These are phyloP conservation scores for Candidula unifasciata DNA, from an alignment of 2,888 invertebrate species.

Conservation along the genomic window DNA sequence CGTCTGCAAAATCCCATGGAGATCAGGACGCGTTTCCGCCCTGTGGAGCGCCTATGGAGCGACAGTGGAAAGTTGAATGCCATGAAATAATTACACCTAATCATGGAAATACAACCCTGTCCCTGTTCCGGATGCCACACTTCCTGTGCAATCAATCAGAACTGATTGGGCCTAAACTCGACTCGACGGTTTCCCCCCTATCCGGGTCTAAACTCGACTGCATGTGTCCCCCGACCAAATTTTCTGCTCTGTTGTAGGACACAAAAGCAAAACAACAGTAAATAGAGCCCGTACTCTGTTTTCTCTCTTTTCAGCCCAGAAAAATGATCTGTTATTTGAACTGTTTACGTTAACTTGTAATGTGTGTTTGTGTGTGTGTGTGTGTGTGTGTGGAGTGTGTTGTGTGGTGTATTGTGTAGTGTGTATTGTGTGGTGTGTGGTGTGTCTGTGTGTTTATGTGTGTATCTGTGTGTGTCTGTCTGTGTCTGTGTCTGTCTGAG, in stretches of 20 bases:
- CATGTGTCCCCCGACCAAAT: not conserved
- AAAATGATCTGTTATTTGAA: not conserved
- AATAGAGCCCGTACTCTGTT: not conserved
- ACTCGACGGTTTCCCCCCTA: not conserved
- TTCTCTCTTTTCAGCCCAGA: not conserved
- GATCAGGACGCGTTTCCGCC: conserved; percentile 24
- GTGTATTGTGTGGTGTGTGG: too few species aligned
- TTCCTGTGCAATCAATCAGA: conserved; percentile 34
- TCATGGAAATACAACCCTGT: conserved; percentile 27
- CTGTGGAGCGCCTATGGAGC: not conserved
- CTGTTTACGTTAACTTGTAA: too few species aligned
- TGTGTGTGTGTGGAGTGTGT: too few species aligned
- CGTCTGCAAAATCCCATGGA: conserved; percentile 1
- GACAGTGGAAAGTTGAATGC: not conserved
- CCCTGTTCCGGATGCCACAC: conserved; percentile 26
- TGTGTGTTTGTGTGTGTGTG: too few species aligned
- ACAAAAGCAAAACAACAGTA: not conserved
- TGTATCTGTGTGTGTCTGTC: too few species aligned
- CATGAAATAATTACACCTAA: conserved; percentile 23
- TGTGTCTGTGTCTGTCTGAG: too few species aligned
- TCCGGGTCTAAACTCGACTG: not conserved
- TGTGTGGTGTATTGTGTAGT: too few species aligned
- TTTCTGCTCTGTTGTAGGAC: not conserved
- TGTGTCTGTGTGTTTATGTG: too few species aligned
- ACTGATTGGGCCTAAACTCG: conserved; percentile 23